Evolutionary conservation across 2,113 vertebrate genomes (phyloP).

Genomic region (Centropus unirufus): DNA sequence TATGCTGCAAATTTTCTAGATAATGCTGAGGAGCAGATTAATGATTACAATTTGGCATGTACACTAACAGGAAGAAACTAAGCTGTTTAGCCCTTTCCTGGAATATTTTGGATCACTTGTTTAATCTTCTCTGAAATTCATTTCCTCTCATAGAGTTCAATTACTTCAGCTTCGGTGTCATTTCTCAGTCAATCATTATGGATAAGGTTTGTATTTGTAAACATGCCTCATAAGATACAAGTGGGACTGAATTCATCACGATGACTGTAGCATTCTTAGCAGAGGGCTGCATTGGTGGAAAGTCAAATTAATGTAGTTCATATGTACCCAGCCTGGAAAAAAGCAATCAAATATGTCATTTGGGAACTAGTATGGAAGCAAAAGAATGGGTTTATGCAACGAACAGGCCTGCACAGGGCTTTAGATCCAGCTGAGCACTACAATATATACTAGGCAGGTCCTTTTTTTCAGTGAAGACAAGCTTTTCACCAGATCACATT

Average conservation of each 20-base stretch:
- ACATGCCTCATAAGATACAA: accelerated
- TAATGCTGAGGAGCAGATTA: not conserved
- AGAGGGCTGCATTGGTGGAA: not conserved
- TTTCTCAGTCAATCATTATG: not conserved
- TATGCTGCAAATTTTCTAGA: not conserved
- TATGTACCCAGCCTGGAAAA: not conserved
- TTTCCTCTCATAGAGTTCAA: constrained; percentile 3
- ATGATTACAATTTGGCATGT: not conserved
- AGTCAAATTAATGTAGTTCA: not conserved
- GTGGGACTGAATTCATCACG: not conserved
- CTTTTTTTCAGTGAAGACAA: not conserved
- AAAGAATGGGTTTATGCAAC: not conserved
- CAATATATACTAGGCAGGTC: not conserved
- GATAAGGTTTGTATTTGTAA: not conserved
- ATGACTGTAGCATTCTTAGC: not conserved
- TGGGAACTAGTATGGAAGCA: not conserved
- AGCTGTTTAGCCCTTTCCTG: not conserved
- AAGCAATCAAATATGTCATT: not conserved
- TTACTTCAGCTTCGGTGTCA: not conserved
- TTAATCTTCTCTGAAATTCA: not conserved
- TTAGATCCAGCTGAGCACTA: not conserved
- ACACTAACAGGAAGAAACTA: not conserved
- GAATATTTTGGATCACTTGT: not conserved
- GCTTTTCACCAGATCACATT: not conserved
- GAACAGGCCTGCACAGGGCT: not conserved